These are phyloP conservation scores for Trematocara zebra DNA, from an alignment of 2,113 vertebrate genomes.

Conservation along the genomic window DNA sequence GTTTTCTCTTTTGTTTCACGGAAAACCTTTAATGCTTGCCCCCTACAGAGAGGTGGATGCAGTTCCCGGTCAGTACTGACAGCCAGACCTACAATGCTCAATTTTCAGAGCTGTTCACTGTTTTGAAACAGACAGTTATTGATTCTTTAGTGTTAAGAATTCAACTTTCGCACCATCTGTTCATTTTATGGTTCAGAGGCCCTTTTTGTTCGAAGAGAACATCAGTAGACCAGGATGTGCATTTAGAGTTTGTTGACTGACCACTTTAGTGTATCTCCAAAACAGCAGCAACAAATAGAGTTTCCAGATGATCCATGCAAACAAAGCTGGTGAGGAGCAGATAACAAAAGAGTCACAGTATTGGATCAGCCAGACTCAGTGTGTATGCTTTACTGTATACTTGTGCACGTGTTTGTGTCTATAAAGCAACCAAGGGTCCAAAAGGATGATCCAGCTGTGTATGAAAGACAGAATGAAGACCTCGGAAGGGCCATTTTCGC, in stretches of 20 bases:
- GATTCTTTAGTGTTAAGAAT: slow-evolving; percentile 44
- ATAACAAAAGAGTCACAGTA: slow-evolving; percentile 57
- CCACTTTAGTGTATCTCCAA: slow-evolving; percentile 28
- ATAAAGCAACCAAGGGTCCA: slow-evolving; percentile 33
- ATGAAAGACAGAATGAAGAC: slow-evolving; percentile 44
- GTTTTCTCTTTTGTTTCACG: not conserved
- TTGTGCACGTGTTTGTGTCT: slow-evolving; percentile 3
- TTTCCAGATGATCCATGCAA: slow-evolving; percentile 58
- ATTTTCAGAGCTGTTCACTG: slow-evolving; percentile 31
- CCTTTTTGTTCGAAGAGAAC: not conserved
- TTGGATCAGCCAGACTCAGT: slow-evolving; percentile 22
- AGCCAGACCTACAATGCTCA: not conserved
- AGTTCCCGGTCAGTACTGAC: not conserved
- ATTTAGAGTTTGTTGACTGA: slow-evolving; percentile 40
- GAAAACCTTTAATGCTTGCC: not conserved
- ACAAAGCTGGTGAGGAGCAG: slow-evolving; percentile 56
- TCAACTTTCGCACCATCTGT: slow-evolving; percentile 39
- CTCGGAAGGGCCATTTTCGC: slow-evolving; percentile 15
- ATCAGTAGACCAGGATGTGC: slow-evolving; percentile 14
- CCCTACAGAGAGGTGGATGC: not conserved
- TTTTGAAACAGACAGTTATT: slow-evolving; percentile 47
- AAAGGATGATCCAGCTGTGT: slow-evolving; percentile 59
- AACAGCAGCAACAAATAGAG: slow-evolving; percentile 24
- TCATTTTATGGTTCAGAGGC: slow-evolving; percentile 41
- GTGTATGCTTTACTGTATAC: slow-evolving; percentile 15